These are phyloP conservation scores for Acropternis orthonyx DNA, from an alignment of 2,797 vertebrate species.

Conservation along the genomic window DNA sequence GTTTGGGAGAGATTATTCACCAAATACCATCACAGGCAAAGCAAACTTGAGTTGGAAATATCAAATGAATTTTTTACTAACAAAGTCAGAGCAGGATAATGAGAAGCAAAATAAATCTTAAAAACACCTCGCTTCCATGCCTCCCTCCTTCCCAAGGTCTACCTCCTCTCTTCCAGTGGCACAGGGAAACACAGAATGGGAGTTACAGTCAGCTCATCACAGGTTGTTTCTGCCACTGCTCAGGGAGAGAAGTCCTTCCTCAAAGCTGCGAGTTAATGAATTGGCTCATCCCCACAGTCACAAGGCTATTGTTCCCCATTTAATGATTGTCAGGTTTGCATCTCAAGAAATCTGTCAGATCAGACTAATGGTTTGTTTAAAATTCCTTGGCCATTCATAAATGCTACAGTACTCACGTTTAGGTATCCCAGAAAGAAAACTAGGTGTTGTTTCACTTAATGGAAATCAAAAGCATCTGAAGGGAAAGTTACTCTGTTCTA, in stretches of 20 bases:
- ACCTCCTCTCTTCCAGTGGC: background rate
- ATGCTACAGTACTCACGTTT: background rate
- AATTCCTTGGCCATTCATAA: background rate
- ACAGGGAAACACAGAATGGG: background rate
- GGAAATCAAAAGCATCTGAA: slow-evolving; percentile 31
- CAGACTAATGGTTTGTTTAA: slow-evolving; percentile 35
- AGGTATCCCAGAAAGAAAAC: slow-evolving; percentile 27
- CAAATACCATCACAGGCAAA: background rate
- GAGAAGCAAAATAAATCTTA: background rate
- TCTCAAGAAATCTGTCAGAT: slow-evolving; percentile 1
- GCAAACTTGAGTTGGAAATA: background rate
- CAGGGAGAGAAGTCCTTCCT: background rate
- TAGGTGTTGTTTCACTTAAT: slow-evolving; percentile 61
- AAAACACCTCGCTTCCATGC: background rate
- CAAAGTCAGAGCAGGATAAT: background rate
- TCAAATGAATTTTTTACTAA: background rate
- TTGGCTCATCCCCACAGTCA: background rate
- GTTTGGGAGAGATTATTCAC: background rate
- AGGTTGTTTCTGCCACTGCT: background rate
- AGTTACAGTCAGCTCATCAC: background rate
- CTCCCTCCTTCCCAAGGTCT: background rate
- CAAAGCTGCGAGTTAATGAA: background rate
- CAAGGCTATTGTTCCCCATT: background rate
- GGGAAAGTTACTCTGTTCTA: slow-evolving; percentile 23
- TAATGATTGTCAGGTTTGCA: background rate